Evolutionary conservation across 2,888 invertebrate species (phyloP), one percentile per base, ranked within the genome.

Genomic region (Orgyia antiqua): DNA sequence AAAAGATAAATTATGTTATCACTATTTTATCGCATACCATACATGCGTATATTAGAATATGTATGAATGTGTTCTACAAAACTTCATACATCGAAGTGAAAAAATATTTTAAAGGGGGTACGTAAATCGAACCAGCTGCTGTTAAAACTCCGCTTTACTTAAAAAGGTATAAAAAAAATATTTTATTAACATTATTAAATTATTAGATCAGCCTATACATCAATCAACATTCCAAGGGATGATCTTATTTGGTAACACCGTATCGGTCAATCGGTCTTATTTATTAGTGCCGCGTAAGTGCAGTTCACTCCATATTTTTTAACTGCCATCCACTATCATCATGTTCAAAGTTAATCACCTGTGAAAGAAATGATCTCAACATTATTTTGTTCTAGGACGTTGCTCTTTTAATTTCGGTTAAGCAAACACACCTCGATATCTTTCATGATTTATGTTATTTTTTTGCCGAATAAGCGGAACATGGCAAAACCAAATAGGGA

Each of bases 361-460:
- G 15, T 27, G 23, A 24, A 41, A 31, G 25, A 32, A 12, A 30
- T 10, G 21, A 37, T 42, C 21, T 27, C 27, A 40, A 42, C 32
- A 39, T 20, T 33, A 34, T 47, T 48, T 37, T 40, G 39, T 42
- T 40, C 47, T 51, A 65, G 65, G 69, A 66, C 74, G 51, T 68
- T 75, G 72, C 63, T 68, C 73, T 45, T 61, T 62, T 51, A 47
- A 67, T 60, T 72, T 72, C 70, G 78, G 78, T 73, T 61, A 78
- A 47, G 58, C 68, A 63, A 76, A 80, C 68, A 72, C 17, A n/a
- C 8, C 33, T 25, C 55, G 49, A 48, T 65, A 63, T 68, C 59
- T 49, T 31, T 33, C 28, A 28, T 45, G 39, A 51, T 43, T 49
- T 36, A 36, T 29, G 27, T 30, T 15, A n/a, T n/a, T n/a, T n/a